Conservation (phyloP, 2,797 vertebrate species). For the Acanthurus lineatus region DNA sequence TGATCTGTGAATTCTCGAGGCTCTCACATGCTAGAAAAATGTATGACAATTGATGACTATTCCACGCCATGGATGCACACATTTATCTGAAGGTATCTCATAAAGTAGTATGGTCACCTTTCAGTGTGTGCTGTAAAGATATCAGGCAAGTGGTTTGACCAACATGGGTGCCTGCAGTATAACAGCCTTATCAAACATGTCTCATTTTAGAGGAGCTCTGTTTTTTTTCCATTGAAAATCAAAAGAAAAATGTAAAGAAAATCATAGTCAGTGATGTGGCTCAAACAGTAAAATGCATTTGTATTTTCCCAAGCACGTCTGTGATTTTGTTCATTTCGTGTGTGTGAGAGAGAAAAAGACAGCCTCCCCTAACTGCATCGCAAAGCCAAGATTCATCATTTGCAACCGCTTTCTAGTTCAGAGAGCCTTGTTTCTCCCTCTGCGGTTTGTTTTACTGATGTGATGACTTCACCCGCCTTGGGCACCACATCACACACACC, state of each 20-base stretch:
- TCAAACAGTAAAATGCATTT: constrained; percentile 24
- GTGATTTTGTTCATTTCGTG: constrained; percentile 38
- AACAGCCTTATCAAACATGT: constrained; percentile 16
- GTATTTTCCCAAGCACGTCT: constrained; percentile 12
- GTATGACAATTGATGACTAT: constrained; percentile 14
- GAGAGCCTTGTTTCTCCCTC: constrained; percentile 46
- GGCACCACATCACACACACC: constrained; percentile 57
- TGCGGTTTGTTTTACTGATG: constrained; percentile 68
- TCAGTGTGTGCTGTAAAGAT: constrained; percentile 20
- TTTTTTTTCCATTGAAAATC: constrained; percentile 19
- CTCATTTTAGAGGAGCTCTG: constrained; percentile 12
- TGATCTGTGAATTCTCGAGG: constrained; percentile 23
- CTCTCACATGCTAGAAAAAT: neutral
- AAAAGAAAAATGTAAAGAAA: constrained; percentile 32
- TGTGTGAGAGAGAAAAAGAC: neutral
- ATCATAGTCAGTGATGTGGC: constrained; percentile 29
- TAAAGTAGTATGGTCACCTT: constrained; percentile 19
- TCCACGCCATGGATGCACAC: neutral
- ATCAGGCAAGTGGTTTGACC: constrained; percentile 21
- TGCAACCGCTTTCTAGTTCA: constrained; percentile 44
- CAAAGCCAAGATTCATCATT: constrained; percentile 39
- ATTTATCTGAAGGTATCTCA: constrained; percentile 16
- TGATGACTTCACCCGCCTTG: constrained; percentile 60
- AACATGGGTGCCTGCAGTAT: constrained; percentile 15
- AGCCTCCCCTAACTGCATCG: constrained; percentile 17